Conservation (phyloP, 2,113 vertebrate species). For the Psophia crepitans region DNA sequence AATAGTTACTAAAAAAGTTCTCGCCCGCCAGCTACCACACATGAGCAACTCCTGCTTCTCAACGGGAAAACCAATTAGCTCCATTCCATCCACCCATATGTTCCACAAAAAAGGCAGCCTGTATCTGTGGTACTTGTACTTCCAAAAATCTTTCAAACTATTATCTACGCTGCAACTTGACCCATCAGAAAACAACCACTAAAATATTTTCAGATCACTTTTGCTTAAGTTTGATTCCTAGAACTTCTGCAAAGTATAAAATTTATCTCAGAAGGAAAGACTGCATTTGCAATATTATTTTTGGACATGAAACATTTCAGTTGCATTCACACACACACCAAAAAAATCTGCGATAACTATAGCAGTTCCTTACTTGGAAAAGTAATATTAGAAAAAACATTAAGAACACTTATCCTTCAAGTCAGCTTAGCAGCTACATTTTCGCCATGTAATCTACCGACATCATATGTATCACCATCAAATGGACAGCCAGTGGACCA, state of each 20-base stretch:
- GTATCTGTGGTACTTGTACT: neutral
- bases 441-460: neutral
- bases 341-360: neutral
- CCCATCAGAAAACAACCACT: neutral
- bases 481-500: neutral
- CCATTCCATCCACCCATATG: rapidly evolving
- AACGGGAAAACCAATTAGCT: neutral
- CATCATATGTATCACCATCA: neutral
- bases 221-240: neutral
- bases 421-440: neutral
- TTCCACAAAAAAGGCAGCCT: neutral
- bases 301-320: neutral
- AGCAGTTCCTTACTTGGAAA: neutral
- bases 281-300: neutral
- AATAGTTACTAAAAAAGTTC: neutral
- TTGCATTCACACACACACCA: neutral
- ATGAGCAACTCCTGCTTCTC: neutral
- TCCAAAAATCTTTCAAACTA: neutral
- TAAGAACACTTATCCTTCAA: neutral
- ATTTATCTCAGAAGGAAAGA: neutral
- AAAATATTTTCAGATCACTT: neutral
- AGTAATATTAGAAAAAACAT: neutral
- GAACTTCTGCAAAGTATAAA: neutral
- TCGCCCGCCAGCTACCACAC: neutral
- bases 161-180: rapidly evolving